A percentile compares a stretch with the other conserved stretches of the same genome.
phyloP scores from a whole-genome alignment of 53 echinoderm and acorn worm genomes.

The Echinarachnius parma region DNA sequence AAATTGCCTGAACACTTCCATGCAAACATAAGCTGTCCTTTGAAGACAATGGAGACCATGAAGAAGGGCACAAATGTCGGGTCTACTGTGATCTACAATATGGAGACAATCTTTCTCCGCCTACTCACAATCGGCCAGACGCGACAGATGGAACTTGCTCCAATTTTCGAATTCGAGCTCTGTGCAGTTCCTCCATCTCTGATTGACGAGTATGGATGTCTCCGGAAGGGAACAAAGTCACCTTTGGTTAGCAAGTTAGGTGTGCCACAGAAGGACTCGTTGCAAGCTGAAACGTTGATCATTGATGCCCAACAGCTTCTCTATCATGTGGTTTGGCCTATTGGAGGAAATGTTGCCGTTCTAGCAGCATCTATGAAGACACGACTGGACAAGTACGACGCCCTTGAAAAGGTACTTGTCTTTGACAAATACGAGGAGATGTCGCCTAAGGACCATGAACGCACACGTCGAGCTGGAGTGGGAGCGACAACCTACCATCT shows the following conservation, averaged over 20 bases:
- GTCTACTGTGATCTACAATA: constrained; percentile 8
- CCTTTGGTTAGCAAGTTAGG: constrained; percentile 20
- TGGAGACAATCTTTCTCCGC: constrained; percentile 24
- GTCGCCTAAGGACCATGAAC: constrained; percentile 34
- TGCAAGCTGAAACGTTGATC: constrained; percentile 14
- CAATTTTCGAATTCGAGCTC: constrained; percentile 15
- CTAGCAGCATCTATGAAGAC: constrained; percentile 24
- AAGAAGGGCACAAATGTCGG: constrained; percentile 15
- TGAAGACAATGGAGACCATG: constrained; percentile 28
- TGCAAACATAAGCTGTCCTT: constrained; percentile 2
- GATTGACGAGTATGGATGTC: constrained; percentile 29
- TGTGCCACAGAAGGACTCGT: constrained; percentile 4
- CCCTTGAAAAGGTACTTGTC: constrained; percentile 10
- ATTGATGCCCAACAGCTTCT: constrained; percentile 30
- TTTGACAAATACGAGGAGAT: constrained; percentile 35
- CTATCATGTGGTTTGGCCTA: constrained; percentile 34
- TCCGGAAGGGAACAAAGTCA: constrained; percentile 33
- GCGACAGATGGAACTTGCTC: constrained; percentile 17
- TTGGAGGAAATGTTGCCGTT: constrained; percentile 4
- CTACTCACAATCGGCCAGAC: constrained; percentile 21
- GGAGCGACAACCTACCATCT: constrained; percentile 7
- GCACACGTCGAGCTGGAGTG: constrained; percentile 20
- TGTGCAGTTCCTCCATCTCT: constrained; percentile 17
- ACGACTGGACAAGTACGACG: constrained; percentile 13
- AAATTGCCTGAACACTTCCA: constrained; percentile 14